These are phyloP conservation scores for Drosophila equinoxialis DNA, from an alignment of 1,140 invertebrate genomes.

Conservation along the genomic window DNA sequence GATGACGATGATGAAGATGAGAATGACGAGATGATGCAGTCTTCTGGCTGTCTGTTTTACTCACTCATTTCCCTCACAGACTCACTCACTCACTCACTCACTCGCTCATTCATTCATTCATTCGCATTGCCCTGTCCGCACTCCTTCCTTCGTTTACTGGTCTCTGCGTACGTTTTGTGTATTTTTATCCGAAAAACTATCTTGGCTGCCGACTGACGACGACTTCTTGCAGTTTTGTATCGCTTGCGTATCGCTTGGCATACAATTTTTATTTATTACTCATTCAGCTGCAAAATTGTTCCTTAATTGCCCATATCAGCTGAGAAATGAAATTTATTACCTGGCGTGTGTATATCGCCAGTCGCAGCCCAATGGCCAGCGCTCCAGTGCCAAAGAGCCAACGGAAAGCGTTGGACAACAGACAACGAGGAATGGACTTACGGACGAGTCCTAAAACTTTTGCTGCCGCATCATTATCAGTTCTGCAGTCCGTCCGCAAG, in stretches of 20 bases:
- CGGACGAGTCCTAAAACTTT: constrained; percentile 48
- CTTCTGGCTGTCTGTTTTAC: constrained; percentile 6
- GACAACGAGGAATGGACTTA: constrained; percentile 27
- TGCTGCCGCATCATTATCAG: constrained; percentile 76
- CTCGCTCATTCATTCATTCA: constrained; percentile 62
- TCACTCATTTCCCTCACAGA: background rate
- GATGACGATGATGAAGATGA: constrained; percentile 25
- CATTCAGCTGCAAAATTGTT: constrained; percentile 83
- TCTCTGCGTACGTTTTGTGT: constrained; percentile 44
- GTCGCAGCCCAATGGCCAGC: constrained; percentile 38
- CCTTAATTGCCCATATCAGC: constrained; percentile 83
- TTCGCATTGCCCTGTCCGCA: constrained; percentile 18
- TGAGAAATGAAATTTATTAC: constrained; percentile 83
- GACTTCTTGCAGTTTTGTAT: constrained; percentile 78
- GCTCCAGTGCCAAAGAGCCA: constrained; percentile 20
- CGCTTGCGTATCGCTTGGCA: constrained; percentile 73
- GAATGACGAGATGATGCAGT: constrained; percentile 1
- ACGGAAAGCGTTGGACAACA: constrained; percentile 11
- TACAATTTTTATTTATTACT: constrained; percentile 83
- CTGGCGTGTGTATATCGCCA: constrained; percentile 81
- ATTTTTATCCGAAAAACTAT: constrained; percentile 80
- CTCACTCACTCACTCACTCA: constrained; percentile 16
- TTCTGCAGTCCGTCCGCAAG: constrained; percentile 31
- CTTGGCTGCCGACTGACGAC: constrained; percentile 59
- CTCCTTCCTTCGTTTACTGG: background rate